These are phyloP conservation scores for Isaurus tuberculatus DNA, from an alignment of 92 coral and sea anemone species.

Conservation along the genomic window DNA sequence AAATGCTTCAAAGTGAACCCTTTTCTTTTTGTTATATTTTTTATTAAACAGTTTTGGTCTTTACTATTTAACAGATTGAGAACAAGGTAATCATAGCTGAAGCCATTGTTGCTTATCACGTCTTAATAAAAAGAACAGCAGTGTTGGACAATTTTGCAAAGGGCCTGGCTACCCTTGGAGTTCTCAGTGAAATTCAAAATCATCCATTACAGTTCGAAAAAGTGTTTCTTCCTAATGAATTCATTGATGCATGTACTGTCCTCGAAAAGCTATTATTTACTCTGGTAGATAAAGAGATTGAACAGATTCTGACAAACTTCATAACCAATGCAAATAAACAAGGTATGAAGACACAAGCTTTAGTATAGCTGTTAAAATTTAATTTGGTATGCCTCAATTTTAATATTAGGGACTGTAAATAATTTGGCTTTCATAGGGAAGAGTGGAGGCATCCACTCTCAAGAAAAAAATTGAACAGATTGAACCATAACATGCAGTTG, in stretches of 20 bases:
- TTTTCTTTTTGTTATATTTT: neutral
- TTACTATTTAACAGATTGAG: slow-evolving; percentile 43
- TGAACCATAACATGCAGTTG: neutral
- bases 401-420: neutral
- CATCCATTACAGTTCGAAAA: slow-evolving; percentile 59
- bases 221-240: slow-evolving; percentile 40
- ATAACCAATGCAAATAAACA: slow-evolving; percentile 8
- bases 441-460: neutral
- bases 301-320: slow-evolving; percentile 37
- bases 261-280: slow-evolving; percentile 39
- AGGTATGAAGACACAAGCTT: slow-evolving; percentile 17
- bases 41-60: neutral
- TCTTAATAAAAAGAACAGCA: slow-evolving; percentile 60
- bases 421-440: neutral
- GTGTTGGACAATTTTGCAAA: slow-evolving; percentile 66
- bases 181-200: slow-evolving; percentile 59
- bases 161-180: slow-evolving; percentile 65
- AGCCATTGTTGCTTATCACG: slow-evolving; percentile 53
- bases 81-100: slow-evolving; percentile 59
- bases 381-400: slow-evolving; percentile 10
- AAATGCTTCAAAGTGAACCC: neutral
- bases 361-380: slow-evolving; percentile 10
- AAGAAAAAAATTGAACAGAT: slow-evolving; percentile 14
- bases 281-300: slow-evolving; percentile 33
- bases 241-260: slow-evolving; percentile 11